Evolutionary conservation across 1,140 invertebrate species (phyloP).

Genomic region (Trichonephila clavata): DNA sequence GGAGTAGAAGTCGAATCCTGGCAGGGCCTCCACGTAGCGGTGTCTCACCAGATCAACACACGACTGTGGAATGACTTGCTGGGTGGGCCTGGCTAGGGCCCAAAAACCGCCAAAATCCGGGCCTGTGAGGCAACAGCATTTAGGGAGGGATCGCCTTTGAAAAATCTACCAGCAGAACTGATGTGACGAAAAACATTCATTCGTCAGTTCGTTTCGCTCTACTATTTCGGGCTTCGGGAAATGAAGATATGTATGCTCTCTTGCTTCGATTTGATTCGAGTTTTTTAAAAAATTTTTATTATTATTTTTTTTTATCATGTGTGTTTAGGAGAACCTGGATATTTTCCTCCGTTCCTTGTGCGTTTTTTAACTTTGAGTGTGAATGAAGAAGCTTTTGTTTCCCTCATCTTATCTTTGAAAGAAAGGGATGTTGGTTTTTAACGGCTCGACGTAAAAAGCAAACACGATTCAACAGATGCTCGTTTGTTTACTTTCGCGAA

Average conservation of each 20-base stretch:
- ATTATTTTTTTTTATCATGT: not conserved
- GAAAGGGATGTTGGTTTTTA: conserved; percentile 3
- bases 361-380: not conserved
- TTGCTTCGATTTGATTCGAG: not conserved
- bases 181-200: conserved; percentile 43
- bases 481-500: not conserved
- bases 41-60: conserved; percentile 34
- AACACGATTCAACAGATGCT: not conserved
- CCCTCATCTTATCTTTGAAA: not conserved
- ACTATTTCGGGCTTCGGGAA: conserved; percentile 23
- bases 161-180: conserved; percentile 24
- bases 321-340: not conserved
- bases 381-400: conserved; percentile 2
- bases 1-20: not conserved
- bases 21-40: not conserved
- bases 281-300: too few species aligned
- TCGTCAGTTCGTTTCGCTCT: conserved; percentile 30
- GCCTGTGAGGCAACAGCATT: not conserved
- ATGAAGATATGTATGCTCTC: not conserved
- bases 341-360: not conserved
- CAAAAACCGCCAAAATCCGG: conserved; percentile 10
- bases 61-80: conserved; percentile 27
- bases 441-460: not conserved
- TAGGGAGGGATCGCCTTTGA: conserved; percentile 5
- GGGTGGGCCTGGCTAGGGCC: conserved; percentile 33